These are phyloP conservation scores for Piprites chloris DNA, from an alignment of 2,113 vertebrate species.

Conservation along the genomic window DNA sequence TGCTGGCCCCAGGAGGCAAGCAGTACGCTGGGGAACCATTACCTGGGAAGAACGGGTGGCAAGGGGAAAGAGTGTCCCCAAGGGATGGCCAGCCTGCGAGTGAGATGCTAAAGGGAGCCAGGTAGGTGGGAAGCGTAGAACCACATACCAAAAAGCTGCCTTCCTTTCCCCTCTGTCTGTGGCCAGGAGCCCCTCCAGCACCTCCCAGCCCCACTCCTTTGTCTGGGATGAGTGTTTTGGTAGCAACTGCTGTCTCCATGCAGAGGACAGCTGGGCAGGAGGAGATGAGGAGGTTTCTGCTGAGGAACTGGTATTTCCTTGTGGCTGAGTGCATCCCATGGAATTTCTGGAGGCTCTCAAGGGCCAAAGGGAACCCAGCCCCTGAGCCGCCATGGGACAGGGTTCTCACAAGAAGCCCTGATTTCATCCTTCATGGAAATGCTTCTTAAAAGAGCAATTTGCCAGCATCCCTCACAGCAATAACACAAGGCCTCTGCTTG, in stretches of 20 bases:
- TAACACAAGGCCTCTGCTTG: constrained; percentile 18
- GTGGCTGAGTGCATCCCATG: fast-evolving
- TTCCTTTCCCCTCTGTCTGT: neutral
- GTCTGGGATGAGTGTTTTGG: neutral
- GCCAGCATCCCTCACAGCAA: constrained; percentile 49
- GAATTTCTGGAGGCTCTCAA: neutral
- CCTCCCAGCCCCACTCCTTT: fast-evolving
- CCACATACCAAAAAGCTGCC: neutral
- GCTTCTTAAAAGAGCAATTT: constrained; percentile 56
- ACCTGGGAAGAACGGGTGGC: fast-evolving
- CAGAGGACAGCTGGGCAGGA: neutral
- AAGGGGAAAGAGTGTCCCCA: neutral
- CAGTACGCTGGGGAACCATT: neutral
- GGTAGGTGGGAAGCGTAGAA: neutral
- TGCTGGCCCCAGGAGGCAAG: neutral
- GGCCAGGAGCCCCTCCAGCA: neutral
- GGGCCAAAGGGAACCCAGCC: neutral
- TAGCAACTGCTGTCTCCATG: fast-evolving
- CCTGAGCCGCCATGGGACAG: neutral
- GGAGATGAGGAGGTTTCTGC: neutral
- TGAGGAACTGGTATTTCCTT: neutral
- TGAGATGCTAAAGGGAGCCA: neutral
- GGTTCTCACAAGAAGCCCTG: neutral
- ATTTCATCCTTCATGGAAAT: constrained; percentile 45
- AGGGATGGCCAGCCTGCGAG: fast-evolving